These are phyloP conservation scores for Apogon talboti DNA, from an alignment of 2,797 vertebrate species.

Conservation along the genomic window DNA sequence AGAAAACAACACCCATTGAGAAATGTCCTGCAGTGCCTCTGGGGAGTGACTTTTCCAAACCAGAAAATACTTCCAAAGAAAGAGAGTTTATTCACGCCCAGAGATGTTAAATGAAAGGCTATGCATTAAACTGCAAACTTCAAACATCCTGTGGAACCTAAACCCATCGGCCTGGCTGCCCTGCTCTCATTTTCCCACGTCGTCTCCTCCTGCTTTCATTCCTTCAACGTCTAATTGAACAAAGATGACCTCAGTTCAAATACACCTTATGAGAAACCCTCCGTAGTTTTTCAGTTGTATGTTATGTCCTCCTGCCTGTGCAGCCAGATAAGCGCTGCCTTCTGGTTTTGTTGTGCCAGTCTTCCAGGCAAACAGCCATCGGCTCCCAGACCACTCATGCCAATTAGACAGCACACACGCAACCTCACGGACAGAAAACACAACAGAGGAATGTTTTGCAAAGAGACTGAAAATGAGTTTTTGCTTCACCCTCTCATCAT, in stretches of 20 bases:
- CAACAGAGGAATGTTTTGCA: background rate
- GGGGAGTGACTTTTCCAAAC: background rate
- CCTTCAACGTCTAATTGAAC: conserved; percentile 16
- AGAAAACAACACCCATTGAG: background rate
- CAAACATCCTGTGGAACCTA: conserved; percentile 41
- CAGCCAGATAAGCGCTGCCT: conserved; percentile 53
- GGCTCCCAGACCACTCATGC: conserved; percentile 32
- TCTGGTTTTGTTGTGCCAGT: conserved; percentile 56
- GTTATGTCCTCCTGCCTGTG: conserved; percentile 14
- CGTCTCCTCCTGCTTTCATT: conserved; percentile 18
- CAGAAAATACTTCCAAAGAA: no score
- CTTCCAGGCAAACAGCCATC: conserved; percentile 37
- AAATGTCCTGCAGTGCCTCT: background rate
- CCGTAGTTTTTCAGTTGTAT: conserved; percentile 12
- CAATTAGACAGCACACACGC: conserved; percentile 46
- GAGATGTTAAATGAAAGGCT: background rate
- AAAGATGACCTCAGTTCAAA: conserved; percentile 19
- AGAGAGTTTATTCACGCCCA: background rate
- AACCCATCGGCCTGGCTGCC: conserved; percentile 9
- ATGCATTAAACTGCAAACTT: conserved; percentile 30
- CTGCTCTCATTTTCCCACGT: conserved; percentile 3
- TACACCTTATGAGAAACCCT: conserved; percentile 28
- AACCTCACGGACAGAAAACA: conserved; percentile 21
- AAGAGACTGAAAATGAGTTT: conserved; percentile 19
- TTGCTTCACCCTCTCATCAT: background rate